These are phyloP conservation scores for Sitodiplosis mosellana DNA, from an alignment of 1,140 invertebrate genomes.

Conservation along the genomic window DNA sequence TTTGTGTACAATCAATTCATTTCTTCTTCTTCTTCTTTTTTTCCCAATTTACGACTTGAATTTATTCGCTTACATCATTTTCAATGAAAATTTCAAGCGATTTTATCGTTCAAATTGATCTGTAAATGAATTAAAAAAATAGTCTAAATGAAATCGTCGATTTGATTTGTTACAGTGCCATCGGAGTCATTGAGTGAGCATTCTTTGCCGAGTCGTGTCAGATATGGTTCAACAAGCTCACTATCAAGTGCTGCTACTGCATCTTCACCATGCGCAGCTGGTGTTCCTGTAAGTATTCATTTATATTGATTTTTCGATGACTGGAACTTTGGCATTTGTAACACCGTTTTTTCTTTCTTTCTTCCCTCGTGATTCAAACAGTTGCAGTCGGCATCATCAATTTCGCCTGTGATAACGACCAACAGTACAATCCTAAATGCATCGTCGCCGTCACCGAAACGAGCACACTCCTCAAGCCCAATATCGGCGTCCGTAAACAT, in stretches of 20 bases:
- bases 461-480: neutral
- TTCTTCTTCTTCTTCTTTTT: neutral
- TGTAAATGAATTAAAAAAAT: neutral
- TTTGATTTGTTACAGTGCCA: slow-evolving; percentile 5
- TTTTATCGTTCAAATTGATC: neutral
- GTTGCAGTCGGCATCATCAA: slow-evolving; percentile 9
- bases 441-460: neutral
- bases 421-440: neutral
- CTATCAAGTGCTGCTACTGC: slow-evolving; percentile 10
- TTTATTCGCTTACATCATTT: no score
- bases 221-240: slow-evolving; percentile 9
- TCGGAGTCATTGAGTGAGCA: slow-evolving; percentile 12
- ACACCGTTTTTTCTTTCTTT: neutral
- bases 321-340: neutral
- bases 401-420: slow-evolving; percentile 11
- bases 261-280: slow-evolving; percentile 10
- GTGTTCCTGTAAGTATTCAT: slow-evolving; percentile 8
- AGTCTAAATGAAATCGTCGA: neutral
- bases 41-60: neutral
- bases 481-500: neutral
- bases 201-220: slow-evolving; percentile 11
- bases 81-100: neutral
- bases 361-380: slow-evolving; percentile 3
- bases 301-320: no score
- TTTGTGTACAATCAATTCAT: slow-evolving; percentile 6